These are phyloP conservation scores for Pristis pectinata DNA, from an alignment of 2,797 vertebrate genomes.

Conservation along the genomic window DNA sequence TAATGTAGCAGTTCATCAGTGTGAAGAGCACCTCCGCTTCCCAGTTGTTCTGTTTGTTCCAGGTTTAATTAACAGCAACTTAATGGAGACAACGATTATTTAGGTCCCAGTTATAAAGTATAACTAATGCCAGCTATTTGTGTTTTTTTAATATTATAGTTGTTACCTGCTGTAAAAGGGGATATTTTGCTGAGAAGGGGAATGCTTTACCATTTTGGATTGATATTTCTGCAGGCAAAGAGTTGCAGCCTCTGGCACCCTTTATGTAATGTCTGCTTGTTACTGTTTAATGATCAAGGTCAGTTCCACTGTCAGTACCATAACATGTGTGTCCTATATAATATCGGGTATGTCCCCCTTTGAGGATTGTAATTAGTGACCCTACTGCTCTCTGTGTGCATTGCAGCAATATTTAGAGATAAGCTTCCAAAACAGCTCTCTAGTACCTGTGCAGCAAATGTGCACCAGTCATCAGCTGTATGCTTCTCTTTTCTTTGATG, in stretches of 20 bases:
- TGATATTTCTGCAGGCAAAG: neutral
- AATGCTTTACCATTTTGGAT: neutral
- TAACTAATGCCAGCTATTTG: neutral
- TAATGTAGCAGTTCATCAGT: no score
- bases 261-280: neutral
- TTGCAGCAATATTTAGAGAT: no score
- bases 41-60: no score
- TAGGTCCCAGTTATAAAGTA: neutral
- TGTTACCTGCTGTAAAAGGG: neutral
- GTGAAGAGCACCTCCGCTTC: neutral
- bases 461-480: no score
- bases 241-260: neutral
- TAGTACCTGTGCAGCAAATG: no score
- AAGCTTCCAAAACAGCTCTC: no score
- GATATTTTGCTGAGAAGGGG: neutral
- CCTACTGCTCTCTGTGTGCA: no score
- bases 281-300: neutral
- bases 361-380: no score
- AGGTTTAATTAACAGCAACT: neutral
- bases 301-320: neutral
- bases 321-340: no score
- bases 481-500: no score
- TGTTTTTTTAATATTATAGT: neutral
- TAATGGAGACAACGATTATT: neutral
- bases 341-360: no score